These are phyloP conservation scores for Chrysochloris asiatica DNA, from an alignment of 2,113 vertebrate genomes.

Conservation along the genomic window DNA sequence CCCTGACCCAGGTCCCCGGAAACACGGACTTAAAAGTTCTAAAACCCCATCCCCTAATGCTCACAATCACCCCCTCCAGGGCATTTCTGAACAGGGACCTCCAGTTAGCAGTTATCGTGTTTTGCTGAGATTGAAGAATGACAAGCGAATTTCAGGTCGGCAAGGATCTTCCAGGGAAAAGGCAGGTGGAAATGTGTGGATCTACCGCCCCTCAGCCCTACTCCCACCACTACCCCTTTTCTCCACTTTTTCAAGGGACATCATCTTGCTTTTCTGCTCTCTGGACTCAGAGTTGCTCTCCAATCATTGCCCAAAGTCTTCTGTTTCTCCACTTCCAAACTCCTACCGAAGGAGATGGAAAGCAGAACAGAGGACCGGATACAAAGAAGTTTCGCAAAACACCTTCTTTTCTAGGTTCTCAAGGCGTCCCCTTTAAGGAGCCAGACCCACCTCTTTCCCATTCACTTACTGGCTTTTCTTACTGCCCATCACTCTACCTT, in stretches of 20 bases:
- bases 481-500: conserved; percentile 75
- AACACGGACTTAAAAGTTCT: not conserved
- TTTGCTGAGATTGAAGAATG: not conserved
- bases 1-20: not conserved
- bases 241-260: not conserved
- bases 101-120: not conserved
- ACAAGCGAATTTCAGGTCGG: not conserved
- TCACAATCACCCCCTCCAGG: not conserved
- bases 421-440: conserved; percentile 78
- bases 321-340: conserved; percentile 20
- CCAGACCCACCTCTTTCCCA: conserved; percentile 61
- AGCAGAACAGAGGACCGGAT: not conserved
- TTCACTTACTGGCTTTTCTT: conserved; percentile 60
- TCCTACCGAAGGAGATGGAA: not conserved
- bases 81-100: not conserved
- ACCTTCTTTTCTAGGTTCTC: conserved; percentile 25
- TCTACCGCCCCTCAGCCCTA: no score
- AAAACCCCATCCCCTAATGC: not conserved
- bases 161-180: not conserved
- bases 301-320: not conserved
- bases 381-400: conserved; percentile 67
- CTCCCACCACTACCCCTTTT: no score
- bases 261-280: not conserved
- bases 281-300: not conserved
- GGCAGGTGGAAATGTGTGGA: not conserved